Percentiles rank a stretch among this genome's conserved stretches.
Evolutionary conservation across 2,888 invertebrate genomes (phyloP).

Genomic region (Mesochorus sp.): DNA sequence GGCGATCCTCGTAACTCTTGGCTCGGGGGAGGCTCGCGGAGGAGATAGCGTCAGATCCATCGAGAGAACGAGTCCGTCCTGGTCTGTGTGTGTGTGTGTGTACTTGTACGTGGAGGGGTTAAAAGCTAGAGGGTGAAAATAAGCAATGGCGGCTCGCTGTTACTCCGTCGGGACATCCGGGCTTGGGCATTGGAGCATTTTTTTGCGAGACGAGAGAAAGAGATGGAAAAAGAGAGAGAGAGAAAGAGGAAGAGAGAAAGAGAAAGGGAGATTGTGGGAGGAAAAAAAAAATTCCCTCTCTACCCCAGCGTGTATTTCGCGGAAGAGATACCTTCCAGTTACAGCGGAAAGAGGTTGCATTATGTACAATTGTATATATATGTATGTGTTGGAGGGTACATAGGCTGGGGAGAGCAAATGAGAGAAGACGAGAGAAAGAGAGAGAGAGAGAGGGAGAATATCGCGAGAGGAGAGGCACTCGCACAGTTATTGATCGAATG

Average conservation of each 20-base stretch:
- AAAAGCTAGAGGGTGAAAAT: conserved; percentile 34
- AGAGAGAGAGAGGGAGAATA: conserved; percentile 64
- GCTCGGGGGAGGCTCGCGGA: no score
- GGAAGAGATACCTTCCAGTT: conserved; percentile 66
- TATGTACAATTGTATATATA: conserved; percentile 11
- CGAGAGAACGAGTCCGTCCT: no score
- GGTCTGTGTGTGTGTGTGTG: no score
- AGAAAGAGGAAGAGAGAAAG: not conserved
- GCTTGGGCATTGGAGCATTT: conserved; percentile 69
- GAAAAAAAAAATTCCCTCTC: conserved; percentile 39
- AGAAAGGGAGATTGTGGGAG: not conserved
- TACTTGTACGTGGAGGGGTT: no score
- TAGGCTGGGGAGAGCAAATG: conserved; percentile 37
- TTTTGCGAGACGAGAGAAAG: conserved; percentile 48
- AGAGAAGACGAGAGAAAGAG: conserved; percentile 51
- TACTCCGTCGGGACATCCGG: conserved; percentile 41
- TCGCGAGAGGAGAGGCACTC: conserved; percentile 67
- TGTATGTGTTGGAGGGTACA: conserved; percentile 18
- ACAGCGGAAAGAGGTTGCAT: conserved; percentile 10
- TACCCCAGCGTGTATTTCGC: conserved; percentile 59
- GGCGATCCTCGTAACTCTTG: no score
- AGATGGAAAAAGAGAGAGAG: conserved; percentile 15
- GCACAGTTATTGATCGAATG: conserved; percentile 77
- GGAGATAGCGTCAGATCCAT: not conserved
- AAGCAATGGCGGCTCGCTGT: conserved; percentile 53